Evolutionary conservation across 2,888 invertebrate genomes (phyloP), one percentile per base, ranked within the genome.

Genomic region (Leptura quadrifasciata): DNA sequence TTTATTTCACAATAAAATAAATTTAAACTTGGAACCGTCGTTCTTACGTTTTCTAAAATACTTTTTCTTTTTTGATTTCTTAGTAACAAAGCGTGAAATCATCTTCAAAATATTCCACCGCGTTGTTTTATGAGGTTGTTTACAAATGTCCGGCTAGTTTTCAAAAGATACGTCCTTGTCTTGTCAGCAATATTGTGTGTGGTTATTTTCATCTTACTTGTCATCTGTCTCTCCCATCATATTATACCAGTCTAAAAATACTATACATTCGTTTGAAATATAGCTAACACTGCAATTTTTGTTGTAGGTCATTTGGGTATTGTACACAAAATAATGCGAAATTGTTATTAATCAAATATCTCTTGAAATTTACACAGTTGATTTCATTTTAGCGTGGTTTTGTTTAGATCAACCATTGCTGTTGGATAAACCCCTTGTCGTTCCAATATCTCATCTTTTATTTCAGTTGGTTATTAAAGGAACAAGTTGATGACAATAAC

Each of bases 101-200:
- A 57, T 12, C 20, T 1, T 57, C 12, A 57, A 21, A 57, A 57
- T 57, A 57, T 24, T 57, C 20, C 57, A 15, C 21, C 27, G 6
- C 12, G 58, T 12, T 12, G 39, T 47, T 47, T 47, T 47, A n/a
- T 47, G 5, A n/a, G 47, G n/a, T 4, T 60, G 60, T 60, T 60
- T 60, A 60, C 60, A 47, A 27, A 60, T n/a, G n/a, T n/a, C 27
- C 27, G 27, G 60, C n/a, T n/a, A 21, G 24, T 60, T n/a, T 60
- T 60, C n/a, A 15, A 27, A 27, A 60, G 27, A 60, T 27, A 27
- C 27, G 60, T 27, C 60, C 60, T 47, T 47, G 47, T 47, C 47
- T 60, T 60, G 60, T 60, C 60, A 60, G 24, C 60, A 27, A 57
- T 21, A 57, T 57, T 57, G 57, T 57, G 9, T 18, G 57, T 0